A percentile compares a stretch with the other conserved stretches of the same genome.
phyloP scores from a whole-genome alignment of 2,113 vertebrate genomes.

The Piaya cayana region DNA sequence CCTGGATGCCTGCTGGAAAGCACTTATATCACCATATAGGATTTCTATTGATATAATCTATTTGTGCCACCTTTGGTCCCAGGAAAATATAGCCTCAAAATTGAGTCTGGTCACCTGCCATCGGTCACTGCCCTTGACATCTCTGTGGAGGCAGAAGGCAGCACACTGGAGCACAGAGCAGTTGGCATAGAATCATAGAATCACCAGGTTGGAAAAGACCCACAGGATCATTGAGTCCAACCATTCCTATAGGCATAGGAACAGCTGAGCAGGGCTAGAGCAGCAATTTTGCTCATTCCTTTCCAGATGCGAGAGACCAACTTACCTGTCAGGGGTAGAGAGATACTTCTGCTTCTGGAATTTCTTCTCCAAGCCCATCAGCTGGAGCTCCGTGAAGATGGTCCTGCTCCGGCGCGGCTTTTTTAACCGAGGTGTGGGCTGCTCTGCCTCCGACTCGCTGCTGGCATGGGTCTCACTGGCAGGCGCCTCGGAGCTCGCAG shows the following conservation, averaged over 20 bases:
- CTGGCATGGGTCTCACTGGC: conserved; percentile 82
- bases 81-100: not conserved
- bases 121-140: not conserved
- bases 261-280: not conserved
- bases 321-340: conserved; percentile 96
- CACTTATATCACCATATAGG: not conserved
- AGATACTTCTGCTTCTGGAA: conserved; percentile 99
- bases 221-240: too few relatives aligned
- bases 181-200: too few relatives aligned
- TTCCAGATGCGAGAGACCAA: not conserved
- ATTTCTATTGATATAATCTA: not conserved
- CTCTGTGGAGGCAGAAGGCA: not conserved
- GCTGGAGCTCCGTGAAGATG: conserved; percentile 97
- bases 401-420: conserved; percentile 94
- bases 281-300: not conserved
- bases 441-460: conserved; percentile 94
- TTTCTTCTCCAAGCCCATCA: conserved; percentile 98
- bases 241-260: too few relatives aligned
- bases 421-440: conserved; percentile 81
- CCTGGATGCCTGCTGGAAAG: not conserved
- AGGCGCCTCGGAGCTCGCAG: conserved; percentile 59
- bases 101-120: not conserved
- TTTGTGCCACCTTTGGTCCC: not conserved
- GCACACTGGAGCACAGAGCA: not conserved
- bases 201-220: too few relatives aligned